Conservation (phyloP, 1,140 invertebrate species). For the Armadillidium nasatum region DNA sequence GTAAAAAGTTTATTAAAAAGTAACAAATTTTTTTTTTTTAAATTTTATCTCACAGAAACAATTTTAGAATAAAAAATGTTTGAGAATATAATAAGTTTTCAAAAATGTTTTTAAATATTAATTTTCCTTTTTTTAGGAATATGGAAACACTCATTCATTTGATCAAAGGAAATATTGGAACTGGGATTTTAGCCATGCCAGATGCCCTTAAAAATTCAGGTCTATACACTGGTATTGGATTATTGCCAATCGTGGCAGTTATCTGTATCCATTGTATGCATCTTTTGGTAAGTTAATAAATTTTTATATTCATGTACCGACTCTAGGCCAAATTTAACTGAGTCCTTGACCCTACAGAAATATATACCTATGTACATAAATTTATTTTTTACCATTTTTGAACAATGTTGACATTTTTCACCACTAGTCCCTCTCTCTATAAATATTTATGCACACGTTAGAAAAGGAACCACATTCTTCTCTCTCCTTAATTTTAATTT, state of each 20-base stretch:
- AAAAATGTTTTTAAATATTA: not conserved
- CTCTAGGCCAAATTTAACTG: not conserved
- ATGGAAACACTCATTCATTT: slow-evolving; percentile 73
- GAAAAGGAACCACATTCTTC: too few relatives aligned
- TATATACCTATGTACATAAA: not conserved
- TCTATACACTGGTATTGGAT: slow-evolving; percentile 62
- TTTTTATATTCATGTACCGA: not conserved
- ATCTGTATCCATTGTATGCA: slow-evolving; percentile 86
- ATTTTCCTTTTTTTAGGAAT: slow-evolving; percentile 53
- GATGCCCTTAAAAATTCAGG: slow-evolving; percentile 77
- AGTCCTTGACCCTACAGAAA: not conserved
- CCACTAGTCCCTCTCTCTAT: too few relatives aligned
- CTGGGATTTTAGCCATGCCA: slow-evolving; percentile 78
- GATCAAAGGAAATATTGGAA: slow-evolving; percentile 76
- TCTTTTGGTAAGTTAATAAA: slow-evolving; percentile 60
- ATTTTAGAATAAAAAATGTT: not conserved
- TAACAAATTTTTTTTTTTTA: not conserved
- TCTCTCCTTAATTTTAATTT: too few relatives aligned
- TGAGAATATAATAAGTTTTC: not conserved
- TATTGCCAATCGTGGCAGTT: slow-evolving; percentile 68
- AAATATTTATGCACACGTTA: too few relatives aligned
- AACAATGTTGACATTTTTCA: too few relatives aligned
- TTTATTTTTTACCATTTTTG: not conserved
- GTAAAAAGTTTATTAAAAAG: too few relatives aligned
- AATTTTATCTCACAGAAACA: not conserved